A percentile compares a stretch with the other conserved stretches of the same genome.
phyloP scores from a whole-genome alignment of 2,888 invertebrate species.

The Dasysyrphus albostriatus region DNA sequence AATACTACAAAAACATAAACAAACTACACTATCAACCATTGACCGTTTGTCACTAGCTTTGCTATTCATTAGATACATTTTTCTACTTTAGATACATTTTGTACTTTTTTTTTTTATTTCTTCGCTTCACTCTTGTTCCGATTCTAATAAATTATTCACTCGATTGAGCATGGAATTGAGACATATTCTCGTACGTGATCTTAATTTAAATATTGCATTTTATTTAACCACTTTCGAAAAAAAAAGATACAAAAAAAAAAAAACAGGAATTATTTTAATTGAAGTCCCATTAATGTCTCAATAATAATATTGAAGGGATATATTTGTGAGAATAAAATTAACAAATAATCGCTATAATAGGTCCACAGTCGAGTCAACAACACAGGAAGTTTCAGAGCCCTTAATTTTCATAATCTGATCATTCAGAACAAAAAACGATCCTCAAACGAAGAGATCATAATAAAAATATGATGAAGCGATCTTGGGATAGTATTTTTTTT shows the following conservation, averaged over 20 bases:
- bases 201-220: slow-evolving; percentile 55
- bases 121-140: slow-evolving; percentile 6
- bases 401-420: slow-evolving; percentile 54
- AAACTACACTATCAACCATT: slow-evolving; percentile 39
- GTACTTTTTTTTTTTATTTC: background rate
- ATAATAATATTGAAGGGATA: slow-evolving; percentile 10
- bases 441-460: slow-evolving; percentile 12
- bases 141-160: slow-evolving; percentile 73
- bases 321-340: slow-evolving; percentile 55
- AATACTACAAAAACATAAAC: slow-evolving; percentile 27
- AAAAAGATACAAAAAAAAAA: slow-evolving; percentile 15
- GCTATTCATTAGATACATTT: slow-evolving; percentile 66
- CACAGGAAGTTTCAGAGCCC: slow-evolving; percentile 62
- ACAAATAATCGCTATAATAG: background rate
- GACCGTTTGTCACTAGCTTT: slow-evolving; percentile 70
- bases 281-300: slow-evolving; percentile 69
- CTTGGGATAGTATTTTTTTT: slow-evolving; percentile 13
- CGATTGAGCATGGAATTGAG: slow-evolving; percentile 73
- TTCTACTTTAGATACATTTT: slow-evolving; percentile 49
- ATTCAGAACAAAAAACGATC: slow-evolving; percentile 18
- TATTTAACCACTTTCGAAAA: slow-evolving; percentile 5
- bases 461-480: slow-evolving; percentile 44
- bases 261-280: slow-evolving; percentile 71
- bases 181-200: slow-evolving; percentile 69
- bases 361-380: background rate